phyloP scores from a whole-genome alignment of 2,888 invertebrate genomes.

The Scotopteryx bipunctaria region DNA sequence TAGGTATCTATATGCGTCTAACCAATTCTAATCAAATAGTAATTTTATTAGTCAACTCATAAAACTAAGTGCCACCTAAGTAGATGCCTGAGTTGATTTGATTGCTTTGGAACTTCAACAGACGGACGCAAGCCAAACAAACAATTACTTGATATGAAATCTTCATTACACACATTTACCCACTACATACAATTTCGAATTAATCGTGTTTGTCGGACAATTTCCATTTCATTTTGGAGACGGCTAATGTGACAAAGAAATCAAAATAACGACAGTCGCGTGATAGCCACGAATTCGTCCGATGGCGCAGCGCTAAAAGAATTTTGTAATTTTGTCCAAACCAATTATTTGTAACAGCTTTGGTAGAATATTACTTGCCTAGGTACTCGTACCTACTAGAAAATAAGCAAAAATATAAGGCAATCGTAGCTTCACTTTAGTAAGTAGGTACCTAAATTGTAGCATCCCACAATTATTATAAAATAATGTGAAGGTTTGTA shows the following conservation, averaged over 20 bases:
- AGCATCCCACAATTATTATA: background rate
- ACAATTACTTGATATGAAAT: conserved; percentile 39
- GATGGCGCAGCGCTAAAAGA: conserved; percentile 52
- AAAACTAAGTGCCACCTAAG: conserved; percentile 25
- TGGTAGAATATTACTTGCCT: conserved; percentile 1
- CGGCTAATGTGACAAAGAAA: conserved; percentile 61
- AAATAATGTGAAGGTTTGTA: no score
- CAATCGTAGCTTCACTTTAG: background rate
- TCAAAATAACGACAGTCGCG: conserved; percentile 73
- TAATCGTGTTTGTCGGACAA: conserved; percentile 64
- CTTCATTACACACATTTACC: conserved; percentile 32
- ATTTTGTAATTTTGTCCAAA: conserved; percentile 57
- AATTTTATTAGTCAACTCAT: conserved; percentile 30
- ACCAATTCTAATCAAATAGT: conserved; percentile 15
- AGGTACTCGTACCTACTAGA: background rate
- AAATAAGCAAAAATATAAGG: background rate
- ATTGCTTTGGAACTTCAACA: conserved; percentile 38
- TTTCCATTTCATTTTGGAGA: conserved; percentile 65
- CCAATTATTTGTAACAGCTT: conserved; percentile 38
- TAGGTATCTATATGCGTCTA: conserved; percentile 10
- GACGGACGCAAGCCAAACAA: conserved; percentile 34
- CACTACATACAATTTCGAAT: conserved; percentile 56
- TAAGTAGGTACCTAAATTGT: conserved; percentile 2
- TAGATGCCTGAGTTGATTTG: conserved; percentile 36
- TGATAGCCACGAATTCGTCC: conserved; percentile 59